Evolutionary conservation across 2,888 invertebrate genomes (phyloP).

Genomic region (Ichneumoninae sp.): DNA sequence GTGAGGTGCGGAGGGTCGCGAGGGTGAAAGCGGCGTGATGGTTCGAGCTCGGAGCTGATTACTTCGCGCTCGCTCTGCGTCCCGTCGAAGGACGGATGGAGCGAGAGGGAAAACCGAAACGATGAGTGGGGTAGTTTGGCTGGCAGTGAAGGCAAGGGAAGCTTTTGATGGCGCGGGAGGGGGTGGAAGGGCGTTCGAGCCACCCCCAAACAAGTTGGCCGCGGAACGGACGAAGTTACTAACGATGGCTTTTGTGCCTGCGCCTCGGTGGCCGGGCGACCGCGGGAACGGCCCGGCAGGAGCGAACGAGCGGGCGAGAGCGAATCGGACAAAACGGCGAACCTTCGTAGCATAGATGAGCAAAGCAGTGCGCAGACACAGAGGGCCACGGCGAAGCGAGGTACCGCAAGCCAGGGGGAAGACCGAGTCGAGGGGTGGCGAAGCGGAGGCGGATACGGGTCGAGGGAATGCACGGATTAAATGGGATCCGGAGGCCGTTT

Average conservation of each 20-base stretch:
- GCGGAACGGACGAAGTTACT: slow-evolving; percentile 76
- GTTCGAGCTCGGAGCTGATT: background rate
- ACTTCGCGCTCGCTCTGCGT: slow-evolving; percentile 4
- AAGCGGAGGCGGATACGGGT: slow-evolving; percentile 51
- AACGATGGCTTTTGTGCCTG: slow-evolving; percentile 78
- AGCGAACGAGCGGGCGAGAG: slow-evolving; percentile 23
- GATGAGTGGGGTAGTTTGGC: slow-evolving; percentile 38
- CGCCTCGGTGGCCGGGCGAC: slow-evolving; percentile 43
- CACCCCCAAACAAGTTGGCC: slow-evolving; percentile 61
- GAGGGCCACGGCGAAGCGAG: slow-evolving; percentile 4
- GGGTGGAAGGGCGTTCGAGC: slow-evolving; percentile 38
- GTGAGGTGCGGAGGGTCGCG: background rate
- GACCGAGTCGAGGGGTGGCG: slow-evolving; percentile 18
- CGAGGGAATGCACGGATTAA: slow-evolving; percentile 74
- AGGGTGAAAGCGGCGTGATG: background rate
- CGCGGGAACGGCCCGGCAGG: slow-evolving; percentile 33
- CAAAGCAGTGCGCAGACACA: slow-evolving; percentile 25
- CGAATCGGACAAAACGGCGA: slow-evolving; percentile 16
- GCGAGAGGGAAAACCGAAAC: slow-evolving; percentile 3
- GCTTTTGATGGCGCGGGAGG: slow-evolving; percentile 32
- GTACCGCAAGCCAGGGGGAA: slow-evolving; percentile 19
- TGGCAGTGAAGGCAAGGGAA: slow-evolving; percentile 16
- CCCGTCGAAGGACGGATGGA: slow-evolving; percentile 7
- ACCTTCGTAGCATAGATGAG: slow-evolving; percentile 2
- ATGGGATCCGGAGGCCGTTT: slow-evolving; percentile 71